Evolutionary conservation across 53 echinoderm and acorn worm species (phyloP), one percentile per base, ranked within the genome.

Genomic region (Hippasteria phrygiana): DNA sequence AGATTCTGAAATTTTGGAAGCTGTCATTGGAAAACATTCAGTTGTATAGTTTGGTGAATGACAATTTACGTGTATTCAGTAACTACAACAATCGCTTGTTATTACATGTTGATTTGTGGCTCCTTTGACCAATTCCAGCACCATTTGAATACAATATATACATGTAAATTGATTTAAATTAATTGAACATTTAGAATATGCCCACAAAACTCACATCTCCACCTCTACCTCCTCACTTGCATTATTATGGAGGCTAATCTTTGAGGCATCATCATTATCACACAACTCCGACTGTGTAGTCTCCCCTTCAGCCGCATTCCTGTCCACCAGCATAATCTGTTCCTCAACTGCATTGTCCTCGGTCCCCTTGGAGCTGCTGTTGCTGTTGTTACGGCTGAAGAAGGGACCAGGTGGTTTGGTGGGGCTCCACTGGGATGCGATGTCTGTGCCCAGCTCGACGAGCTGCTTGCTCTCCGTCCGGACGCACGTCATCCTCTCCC

Each of bases 391-490:
- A 36, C 70, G 85, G 27, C 85, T 85, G 69, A 51, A 11, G 22
- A 33, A 40, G 9, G 12, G 34, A 47, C 29, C 42, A 7, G 46
- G 1, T 17, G 83, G 28, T 32, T 46, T 18, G 27, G 43, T 34
- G 13, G 45, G 12, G 40, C 28, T 26, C 27, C 37, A 63, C 63
- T 31, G 1, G 5, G 82, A 45, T 5, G 45, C 29, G 32, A 82
- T 45, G 22, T 66, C 82, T 28, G 64, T 45, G 29, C 82, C 66
- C 2, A 82, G 5, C 45, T 82, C 82, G 29, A 66, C 32, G 0
- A 82, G 31, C 2, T 82, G 64, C 2, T 82, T 28, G 82, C 82
- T 82, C 11, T 82, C 82, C 32, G 82, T 82, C 29, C 82, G 63
- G 0, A 82, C 82, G 35, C 63, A 37, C 4, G 22, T 85, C 39